Evolutionary conservation across 2,888 invertebrate species (phyloP).

Genomic region (Tribolium freemani): DNA sequence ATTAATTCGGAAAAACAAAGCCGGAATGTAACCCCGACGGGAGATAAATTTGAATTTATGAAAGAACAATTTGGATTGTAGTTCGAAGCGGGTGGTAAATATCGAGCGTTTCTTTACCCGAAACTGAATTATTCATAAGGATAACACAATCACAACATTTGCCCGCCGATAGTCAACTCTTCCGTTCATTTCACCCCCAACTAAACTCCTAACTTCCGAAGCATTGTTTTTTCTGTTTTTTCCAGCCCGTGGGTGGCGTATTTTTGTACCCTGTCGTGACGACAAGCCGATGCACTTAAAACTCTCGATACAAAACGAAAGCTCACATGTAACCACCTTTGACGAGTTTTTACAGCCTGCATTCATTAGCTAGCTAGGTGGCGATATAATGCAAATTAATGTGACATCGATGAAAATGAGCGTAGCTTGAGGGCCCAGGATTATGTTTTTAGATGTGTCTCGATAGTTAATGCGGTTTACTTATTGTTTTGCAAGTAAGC

Average conservation of each 20-base stretch:
- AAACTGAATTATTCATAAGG: conserved; percentile 37
- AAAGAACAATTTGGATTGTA: conserved; percentile 51
- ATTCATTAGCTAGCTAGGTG: neutral
- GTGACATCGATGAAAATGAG: neutral
- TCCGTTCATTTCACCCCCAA: neutral
- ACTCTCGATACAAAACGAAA: conserved; percentile 18
- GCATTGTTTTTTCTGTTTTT: conserved; percentile 48
- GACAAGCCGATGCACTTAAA: conserved; percentile 51
- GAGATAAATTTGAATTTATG: conserved; percentile 54
- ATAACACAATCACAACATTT: conserved; percentile 36
- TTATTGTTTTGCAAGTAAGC: neutral
- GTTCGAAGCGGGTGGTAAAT: conserved; percentile 42
- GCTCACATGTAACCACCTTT: conserved; percentile 3
- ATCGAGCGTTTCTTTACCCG: conserved; percentile 24
- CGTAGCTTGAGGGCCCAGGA: neutral
- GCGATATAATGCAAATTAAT: neutral
- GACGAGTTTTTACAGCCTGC: conserved; percentile 6
- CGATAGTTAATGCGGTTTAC: too few species aligned
- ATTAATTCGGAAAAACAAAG: conserved; percentile 54
- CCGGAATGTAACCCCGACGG: conserved; percentile 47
- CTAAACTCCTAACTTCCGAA: conserved; percentile 23
- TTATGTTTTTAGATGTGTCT: neutral
- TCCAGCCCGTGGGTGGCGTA: conserved; percentile 50
- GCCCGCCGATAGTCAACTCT: conserved; percentile 9
- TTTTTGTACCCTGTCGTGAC: conserved; percentile 47